phyloP scores from a whole-genome alignment of 1,140 invertebrate species.

The Trichogramma pretiosum region DNA sequence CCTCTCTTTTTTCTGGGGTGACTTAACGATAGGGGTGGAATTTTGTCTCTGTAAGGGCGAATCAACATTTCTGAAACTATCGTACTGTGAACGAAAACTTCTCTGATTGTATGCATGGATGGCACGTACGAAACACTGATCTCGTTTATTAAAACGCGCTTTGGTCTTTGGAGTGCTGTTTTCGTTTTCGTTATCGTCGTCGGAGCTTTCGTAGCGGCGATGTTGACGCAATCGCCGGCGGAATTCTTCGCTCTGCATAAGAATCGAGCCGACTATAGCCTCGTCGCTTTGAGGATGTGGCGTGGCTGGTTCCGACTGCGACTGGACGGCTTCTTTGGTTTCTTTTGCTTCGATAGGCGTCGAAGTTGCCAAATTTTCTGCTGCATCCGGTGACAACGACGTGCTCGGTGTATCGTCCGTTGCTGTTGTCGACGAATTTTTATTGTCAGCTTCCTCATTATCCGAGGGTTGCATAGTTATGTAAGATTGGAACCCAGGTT shows the following conservation, averaged over 20 bases:
- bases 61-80: constrained; percentile 28
- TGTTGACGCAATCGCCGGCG: constrained; percentile 67
- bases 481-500: constrained; percentile 52
- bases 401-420: constrained; percentile 3
- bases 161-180: constrained; percentile 13
- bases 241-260: constrained; percentile 77
- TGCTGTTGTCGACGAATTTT: background rate
- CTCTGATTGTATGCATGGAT: constrained; percentile 35
- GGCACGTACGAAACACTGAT: constrained; percentile 26
- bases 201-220: constrained; percentile 43
- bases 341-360: background rate
- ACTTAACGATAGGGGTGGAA: background rate
- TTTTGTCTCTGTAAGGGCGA: constrained; percentile 2
- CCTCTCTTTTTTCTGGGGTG: constrained; percentile 27
- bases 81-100: constrained; percentile 29
- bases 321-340: constrained; percentile 18
- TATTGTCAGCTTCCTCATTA: constrained; percentile 28
- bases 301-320: constrained; percentile 17
- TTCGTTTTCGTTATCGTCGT: constrained; percentile 42
- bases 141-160: constrained; percentile 18
- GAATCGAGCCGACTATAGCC: constrained; percentile 71
- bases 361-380: background rate
- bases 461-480: constrained; percentile 36
- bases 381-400: background rate
- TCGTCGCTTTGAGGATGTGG: constrained; percentile 53